Evolutionary conservation across 2,797 vertebrate species (phyloP).

Genomic region (Monodelphis domestica): DNA sequence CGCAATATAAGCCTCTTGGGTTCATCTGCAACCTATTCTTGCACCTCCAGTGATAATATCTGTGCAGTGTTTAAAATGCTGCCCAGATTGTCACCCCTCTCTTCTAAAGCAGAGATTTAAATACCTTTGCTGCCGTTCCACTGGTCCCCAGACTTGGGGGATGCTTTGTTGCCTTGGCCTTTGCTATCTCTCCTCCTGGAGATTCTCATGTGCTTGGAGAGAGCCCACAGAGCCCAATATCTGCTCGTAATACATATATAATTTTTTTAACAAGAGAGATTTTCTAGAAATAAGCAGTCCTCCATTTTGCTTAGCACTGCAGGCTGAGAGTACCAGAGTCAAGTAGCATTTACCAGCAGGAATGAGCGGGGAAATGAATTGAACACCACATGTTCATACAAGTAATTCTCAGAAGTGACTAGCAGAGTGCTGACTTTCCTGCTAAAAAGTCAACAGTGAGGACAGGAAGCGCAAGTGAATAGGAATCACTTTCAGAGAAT

Average conservation of each 20-base stretch:
- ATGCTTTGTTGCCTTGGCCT: background rate
- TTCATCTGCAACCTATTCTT: background rate
- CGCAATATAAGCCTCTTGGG: background rate
- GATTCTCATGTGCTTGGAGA: background rate
- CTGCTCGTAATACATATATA: constrained; percentile 24
- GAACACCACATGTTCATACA: constrained; percentile 57
- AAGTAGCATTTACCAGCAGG: constrained; percentile 33
- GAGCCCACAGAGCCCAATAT: background rate
- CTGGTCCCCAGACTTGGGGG: background rate
- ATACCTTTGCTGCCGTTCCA: background rate
- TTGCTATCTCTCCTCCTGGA: background rate
- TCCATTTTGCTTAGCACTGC: constrained; percentile 46
- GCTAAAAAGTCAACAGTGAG: constrained; percentile 6
- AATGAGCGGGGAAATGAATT: constrained; percentile 62
- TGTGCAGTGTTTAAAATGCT: background rate
- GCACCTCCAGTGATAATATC: background rate
- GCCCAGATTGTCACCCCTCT: background rate
- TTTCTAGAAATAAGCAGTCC: constrained; percentile 27
- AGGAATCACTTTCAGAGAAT: constrained; percentile 49
- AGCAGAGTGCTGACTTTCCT: constrained; percentile 51
- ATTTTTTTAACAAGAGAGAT: background rate
- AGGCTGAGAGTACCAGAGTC: constrained; percentile 49
- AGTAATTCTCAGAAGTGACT: constrained; percentile 47
- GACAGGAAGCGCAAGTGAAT: constrained; percentile 39
- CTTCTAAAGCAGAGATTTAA: background rate